These are phyloP conservation scores for Calephelis virginiensis DNA, from an alignment of 1,140 invertebrate species.

Conservation along the genomic window DNA sequence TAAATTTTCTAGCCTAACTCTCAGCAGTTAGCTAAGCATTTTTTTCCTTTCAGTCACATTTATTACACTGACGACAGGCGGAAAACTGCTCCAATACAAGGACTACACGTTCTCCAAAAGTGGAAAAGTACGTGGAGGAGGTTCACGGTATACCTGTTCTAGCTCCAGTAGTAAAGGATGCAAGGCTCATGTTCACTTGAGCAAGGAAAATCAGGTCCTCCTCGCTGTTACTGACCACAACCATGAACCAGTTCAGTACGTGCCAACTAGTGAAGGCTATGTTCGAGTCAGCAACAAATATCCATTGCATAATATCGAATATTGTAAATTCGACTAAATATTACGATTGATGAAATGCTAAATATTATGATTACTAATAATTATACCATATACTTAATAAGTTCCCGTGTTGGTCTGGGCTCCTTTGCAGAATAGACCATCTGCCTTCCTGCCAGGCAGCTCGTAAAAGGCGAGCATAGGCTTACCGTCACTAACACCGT, in stretches of 20 bases:
- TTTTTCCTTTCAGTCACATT: slow-evolving; percentile 31
- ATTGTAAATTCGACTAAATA: slow-evolving; percentile 27
- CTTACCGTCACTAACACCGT: too few species aligned
- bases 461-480: too few species aligned
- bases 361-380: too few species aligned
- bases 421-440: too few species aligned
- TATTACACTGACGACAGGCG: slow-evolving; percentile 35
- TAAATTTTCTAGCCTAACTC: background rate
- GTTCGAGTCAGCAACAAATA: slow-evolving; percentile 27
- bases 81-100: slow-evolving; percentile 37
- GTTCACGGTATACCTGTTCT: slow-evolving; percentile 33
- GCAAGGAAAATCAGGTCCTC: slow-evolving; percentile 31
- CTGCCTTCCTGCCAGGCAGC: too few species aligned
- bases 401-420: too few species aligned
- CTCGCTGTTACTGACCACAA: slow-evolving; percentile 30
- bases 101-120: slow-evolving; percentile 37
- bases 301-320: slow-evolving; percentile 30
- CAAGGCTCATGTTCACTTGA: slow-evolving; percentile 34
- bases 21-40: slow-evolving; percentile 2
- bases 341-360: background rate
- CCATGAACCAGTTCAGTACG: slow-evolving; percentile 36
- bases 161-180: slow-evolving; percentile 32
- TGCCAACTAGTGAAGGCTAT: slow-evolving; percentile 32
- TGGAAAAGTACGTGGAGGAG: slow-evolving; percentile 30
- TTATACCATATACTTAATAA: too few species aligned